Conservation (phyloP, 2,888 invertebrate genomes). For the Yponomeuta cagnagella region DNA sequence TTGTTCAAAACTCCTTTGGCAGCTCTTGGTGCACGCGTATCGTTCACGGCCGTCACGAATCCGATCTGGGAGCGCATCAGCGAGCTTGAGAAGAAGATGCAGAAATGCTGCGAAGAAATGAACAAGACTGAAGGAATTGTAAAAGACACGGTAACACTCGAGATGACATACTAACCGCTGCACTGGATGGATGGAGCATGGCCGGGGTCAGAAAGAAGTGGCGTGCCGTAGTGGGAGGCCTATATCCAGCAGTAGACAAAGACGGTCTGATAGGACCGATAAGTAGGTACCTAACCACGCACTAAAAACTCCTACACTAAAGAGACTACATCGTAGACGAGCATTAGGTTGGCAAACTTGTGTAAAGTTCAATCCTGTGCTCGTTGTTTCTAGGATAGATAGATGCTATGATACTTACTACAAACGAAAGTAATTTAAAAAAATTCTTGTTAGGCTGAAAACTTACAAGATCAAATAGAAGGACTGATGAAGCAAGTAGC, state of each 20-base stretch:
- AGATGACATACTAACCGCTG: background rate
- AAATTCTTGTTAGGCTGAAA: slow-evolving; percentile 42
- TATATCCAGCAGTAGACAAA: no score
- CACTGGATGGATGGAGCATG: no score
- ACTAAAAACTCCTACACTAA: no score
- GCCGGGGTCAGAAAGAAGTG: no score
- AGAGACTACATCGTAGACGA: no score
- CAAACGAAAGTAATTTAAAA: no score
- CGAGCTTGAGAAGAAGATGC: slow-evolving; percentile 18
- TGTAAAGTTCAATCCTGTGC: no score
- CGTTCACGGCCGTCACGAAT: background rate
- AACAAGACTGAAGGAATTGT: slow-evolving; percentile 14
- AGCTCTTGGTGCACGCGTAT: background rate
- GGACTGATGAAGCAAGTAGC: slow-evolving; percentile 55
- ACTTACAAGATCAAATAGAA: slow-evolving; percentile 66
- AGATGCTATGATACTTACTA: no score
- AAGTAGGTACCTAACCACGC: no score
- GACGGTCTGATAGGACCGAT: no score
- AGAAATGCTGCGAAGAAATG: slow-evolving; percentile 16
- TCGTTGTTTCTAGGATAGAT: no score
- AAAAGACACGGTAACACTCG: slow-evolving; percentile 13
- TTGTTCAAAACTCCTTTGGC: background rate
- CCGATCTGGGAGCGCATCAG: slow-evolving; percentile 10
- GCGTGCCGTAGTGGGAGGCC: background rate
- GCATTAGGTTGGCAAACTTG: no score